Evolutionary conservation across 2,113 vertebrate species (phyloP), one percentile per base, ranked within the genome.

Genomic region (Pomatostomus ruficeps): DNA sequence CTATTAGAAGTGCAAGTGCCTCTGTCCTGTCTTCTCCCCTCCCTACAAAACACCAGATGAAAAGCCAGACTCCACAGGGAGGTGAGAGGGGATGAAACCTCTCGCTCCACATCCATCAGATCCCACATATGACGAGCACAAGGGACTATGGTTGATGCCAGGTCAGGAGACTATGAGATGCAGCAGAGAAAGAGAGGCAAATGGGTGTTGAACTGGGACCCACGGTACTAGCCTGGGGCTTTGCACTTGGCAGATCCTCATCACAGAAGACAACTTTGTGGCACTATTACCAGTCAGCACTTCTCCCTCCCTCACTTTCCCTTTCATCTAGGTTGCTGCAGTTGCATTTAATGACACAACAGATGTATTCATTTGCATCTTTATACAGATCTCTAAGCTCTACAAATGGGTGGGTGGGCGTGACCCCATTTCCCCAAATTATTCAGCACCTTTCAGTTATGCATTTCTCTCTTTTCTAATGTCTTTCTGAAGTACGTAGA

Each of bases 341-440:
- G 74, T 95, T 95, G 94, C 95, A 90, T 96, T 95, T 96, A 95
- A 97, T 93, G 95, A 91, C 96, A 96, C 92, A 92, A 96, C 96
- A 97, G 96, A 96, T 96, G 96, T 96, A 96, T 96, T 96, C 84
- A 96, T 97, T 96, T 95, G 91, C 93, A 94, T 96, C 77, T 94
- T 96, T 95, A 97, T 96, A 91, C 93, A 91, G 89, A 94, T 95
- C 91, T 95, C 90, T 94, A 95, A 95, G 80, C 68, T 96, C 82
- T 94, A 96, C 96, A 96, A 95, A 94, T 93, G 95, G 93, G 91
- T 88, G 86, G 93, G 93, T 95, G 93, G 93, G 91, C 28, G 52
- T 96, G 92, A 97, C 96, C 95, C 92, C 57, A 85, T 96, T 96
- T 94, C 49, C 70, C 78, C 89, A 93, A 95, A 95, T 97, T 95